Conservation (phyloP, 2,113 vertebrate genomes). For the Psittacula cyanocephala region DNA sequence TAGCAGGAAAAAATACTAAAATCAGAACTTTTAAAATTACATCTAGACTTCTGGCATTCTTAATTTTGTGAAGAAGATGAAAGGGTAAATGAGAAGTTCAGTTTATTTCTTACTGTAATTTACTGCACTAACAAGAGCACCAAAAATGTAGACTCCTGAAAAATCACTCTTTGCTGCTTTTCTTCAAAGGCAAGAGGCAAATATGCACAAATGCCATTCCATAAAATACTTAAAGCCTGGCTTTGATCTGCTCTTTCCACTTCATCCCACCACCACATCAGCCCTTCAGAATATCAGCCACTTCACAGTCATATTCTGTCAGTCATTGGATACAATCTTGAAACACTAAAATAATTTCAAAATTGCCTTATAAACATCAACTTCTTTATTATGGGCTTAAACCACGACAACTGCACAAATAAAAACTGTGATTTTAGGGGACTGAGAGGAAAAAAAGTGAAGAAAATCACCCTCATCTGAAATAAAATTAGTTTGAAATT, state of each 20-base stretch:
- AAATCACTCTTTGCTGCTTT: not conserved
- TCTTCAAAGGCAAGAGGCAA: not conserved
- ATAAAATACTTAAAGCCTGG: not conserved
- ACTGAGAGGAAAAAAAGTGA: not conserved
- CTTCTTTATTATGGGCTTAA: not conserved
- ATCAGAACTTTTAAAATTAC: not conserved
- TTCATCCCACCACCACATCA: not conserved
- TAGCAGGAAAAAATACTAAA: not conserved
- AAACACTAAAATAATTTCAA: not conserved
- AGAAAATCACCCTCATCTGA: not conserved
- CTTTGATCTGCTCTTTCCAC: not conserved
- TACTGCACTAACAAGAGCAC: not conserved
- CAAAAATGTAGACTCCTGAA: not conserved
- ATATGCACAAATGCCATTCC: not conserved
- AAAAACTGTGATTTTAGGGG: not conserved
- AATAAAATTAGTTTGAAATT: not conserved
- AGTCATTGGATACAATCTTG: not conserved
- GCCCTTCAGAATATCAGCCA: not conserved
- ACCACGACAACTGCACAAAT: not conserved
- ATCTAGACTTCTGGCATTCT: not conserved
- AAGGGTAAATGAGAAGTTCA: not conserved
- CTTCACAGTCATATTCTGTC: not conserved
- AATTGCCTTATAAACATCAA: not conserved
- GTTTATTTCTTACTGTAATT: not conserved
- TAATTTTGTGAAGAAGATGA: not conserved